Conservation (phyloP, 2,888 invertebrate species). For the Ypsolopha sequella region DNA sequence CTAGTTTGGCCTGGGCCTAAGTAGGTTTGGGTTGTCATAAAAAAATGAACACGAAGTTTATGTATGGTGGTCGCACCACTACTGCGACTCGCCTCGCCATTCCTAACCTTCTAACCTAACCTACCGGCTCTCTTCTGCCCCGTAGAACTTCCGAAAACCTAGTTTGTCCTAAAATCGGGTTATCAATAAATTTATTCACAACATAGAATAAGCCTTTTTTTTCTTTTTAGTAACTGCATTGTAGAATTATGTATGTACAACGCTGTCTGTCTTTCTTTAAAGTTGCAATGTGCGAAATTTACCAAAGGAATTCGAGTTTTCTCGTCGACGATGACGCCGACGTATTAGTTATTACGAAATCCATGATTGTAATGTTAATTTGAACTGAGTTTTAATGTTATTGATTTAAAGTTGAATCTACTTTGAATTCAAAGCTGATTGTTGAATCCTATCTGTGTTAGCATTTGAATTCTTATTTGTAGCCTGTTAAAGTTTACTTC, state of each 20-base stretch:
- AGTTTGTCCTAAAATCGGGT: too few relatives aligned
- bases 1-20: too few relatives aligned
- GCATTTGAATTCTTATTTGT: not conserved
- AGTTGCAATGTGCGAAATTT: slow-evolving; percentile 14
- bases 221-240: too few relatives aligned
- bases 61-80: too few relatives aligned
- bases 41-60: too few relatives aligned
- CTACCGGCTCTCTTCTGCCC: too few relatives aligned
- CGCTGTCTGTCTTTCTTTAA: slow-evolving; percentile 9
- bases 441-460: not conserved
- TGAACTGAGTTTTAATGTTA: not conserved
- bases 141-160: too few relatives aligned
- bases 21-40: too few relatives aligned
- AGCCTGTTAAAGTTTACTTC: not conserved
- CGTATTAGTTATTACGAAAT: not conserved
- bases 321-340: not conserved
- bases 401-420: not conserved
- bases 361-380: not conserved
- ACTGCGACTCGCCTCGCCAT: too few relatives aligned
- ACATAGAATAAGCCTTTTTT: too few relatives aligned
- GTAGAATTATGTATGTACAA: not conserved
- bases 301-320: slow-evolving; percentile 14
- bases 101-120: too few relatives aligned
- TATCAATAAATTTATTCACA: too few relatives aligned
- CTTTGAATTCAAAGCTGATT: not conserved